These are phyloP conservation scores for Trichomycterus rosablanca DNA, from an alignment of 2,113 vertebrate species.

Conservation along the genomic window DNA sequence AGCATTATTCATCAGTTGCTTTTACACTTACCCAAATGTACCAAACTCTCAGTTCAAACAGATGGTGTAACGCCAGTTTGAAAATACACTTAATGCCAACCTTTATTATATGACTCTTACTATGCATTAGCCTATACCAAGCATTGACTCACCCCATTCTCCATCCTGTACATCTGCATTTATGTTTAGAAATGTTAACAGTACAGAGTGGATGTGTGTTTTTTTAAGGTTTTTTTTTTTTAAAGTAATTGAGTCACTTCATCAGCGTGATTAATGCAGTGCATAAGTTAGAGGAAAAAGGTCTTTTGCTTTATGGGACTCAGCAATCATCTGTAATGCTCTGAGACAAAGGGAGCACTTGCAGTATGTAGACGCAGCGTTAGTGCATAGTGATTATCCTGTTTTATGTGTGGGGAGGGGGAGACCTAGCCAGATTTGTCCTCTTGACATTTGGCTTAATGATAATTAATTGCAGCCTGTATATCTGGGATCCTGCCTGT, in stretches of 20 bases:
- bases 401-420: constrained; percentile 13
- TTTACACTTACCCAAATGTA: too few relatives aligned
- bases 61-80: too few relatives aligned
- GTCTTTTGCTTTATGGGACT: constrained; percentile 3
- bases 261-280: constrained; percentile 31
- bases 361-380: constrained; percentile 14
- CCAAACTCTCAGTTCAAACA: too few relatives aligned
- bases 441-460: constrained; percentile 45
- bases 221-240: not conserved
- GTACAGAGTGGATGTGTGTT: too few relatives aligned
- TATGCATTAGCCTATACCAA: too few relatives aligned
- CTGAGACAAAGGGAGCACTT: constrained; percentile 29
- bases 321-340: constrained; percentile 3
- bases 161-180: not conserved
- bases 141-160: not conserved
- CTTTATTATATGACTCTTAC: too few relatives aligned
- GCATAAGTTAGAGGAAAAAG: constrained; percentile 12
- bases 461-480: constrained; percentile 44
- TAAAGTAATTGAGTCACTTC: constrained; percentile 9
- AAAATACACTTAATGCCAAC: too few relatives aligned
- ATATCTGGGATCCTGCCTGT: constrained; percentile 37
- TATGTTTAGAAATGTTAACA: not conserved
- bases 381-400: constrained; percentile 33
- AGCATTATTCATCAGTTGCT: too few relatives aligned
- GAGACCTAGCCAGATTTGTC: constrained; percentile 28